phyloP scores from a whole-genome alignment of 2,113 vertebrate genomes.

The Monopterus albus region DNA sequence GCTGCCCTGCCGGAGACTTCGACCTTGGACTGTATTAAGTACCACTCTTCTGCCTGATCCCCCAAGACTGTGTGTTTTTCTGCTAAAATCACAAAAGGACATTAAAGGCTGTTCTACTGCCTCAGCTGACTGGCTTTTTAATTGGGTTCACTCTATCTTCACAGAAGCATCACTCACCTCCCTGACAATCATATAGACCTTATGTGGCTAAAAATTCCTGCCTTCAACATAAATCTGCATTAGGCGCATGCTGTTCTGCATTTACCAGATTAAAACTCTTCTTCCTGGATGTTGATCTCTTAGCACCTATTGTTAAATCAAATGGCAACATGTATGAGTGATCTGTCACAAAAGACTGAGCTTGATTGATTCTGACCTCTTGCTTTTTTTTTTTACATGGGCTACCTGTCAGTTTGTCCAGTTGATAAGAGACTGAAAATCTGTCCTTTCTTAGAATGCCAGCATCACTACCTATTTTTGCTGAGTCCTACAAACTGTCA shows the following conservation, averaged over 20 bases:
- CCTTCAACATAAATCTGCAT: constrained; percentile 28
- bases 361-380: constrained; percentile 63
- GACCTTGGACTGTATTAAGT: too few species aligned
- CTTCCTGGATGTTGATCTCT: constrained; percentile 18
- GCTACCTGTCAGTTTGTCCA: constrained; percentile 62
- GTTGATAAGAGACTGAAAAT: constrained; percentile 70
- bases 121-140: too few species aligned
- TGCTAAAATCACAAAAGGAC: too few species aligned
- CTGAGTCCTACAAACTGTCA: constrained; percentile 76
- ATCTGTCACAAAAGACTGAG: constrained; percentile 33
- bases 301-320: constrained; percentile 28
- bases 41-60: too few species aligned
- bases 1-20: too few species aligned
- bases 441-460: constrained; percentile 52
- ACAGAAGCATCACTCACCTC: too few species aligned
- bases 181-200: not conserved
- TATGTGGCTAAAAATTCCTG: constrained; percentile 11
- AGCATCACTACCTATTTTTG: constrained; percentile 68
- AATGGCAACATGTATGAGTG: constrained; percentile 45
- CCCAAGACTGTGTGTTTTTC: too few species aligned
- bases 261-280: constrained; percentile 26
- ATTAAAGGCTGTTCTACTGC: too few species aligned
- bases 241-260: constrained; percentile 5
- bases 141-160: too few species aligned
- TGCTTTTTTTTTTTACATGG: constrained; percentile 61